These are phyloP conservation scores for Perognathus longimembris DNA, from an alignment of 2,113 vertebrate genomes.

Conservation along the genomic window DNA sequence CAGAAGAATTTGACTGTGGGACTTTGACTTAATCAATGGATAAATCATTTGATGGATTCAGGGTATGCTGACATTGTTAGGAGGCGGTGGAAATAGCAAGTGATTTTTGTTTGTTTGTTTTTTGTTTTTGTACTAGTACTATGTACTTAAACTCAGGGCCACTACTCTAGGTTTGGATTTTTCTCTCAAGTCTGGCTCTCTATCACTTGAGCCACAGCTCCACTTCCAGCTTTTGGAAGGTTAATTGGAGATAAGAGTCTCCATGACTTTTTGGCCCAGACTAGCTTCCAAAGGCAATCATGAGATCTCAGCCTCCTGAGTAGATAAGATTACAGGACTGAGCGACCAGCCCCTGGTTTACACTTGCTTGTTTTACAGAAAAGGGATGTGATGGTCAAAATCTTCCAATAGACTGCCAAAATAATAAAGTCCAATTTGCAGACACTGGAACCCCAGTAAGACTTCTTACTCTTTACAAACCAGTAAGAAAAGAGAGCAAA, in stretches of 20 bases:
- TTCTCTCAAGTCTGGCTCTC: neutral
- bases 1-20: neutral
- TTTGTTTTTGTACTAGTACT: too few relatives aligned
- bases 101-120: too few relatives aligned
- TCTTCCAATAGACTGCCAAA: neutral
- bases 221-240: too few relatives aligned
- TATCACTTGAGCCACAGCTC: neutral
- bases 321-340: too few relatives aligned
- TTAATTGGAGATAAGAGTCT: too few relatives aligned
- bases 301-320: too few relatives aligned
- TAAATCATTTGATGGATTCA: neutral
- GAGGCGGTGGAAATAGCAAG: neutral
- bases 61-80: neutral
- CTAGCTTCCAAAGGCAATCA: neutral
- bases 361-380: neutral
- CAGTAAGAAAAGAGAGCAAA: conserved; percentile 9
- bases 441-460: neutral
- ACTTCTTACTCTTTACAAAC: neutral
- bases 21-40: neutral
- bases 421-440: neutral
- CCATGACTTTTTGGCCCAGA: too few relatives aligned
- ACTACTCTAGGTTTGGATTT: too few relatives aligned
- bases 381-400: neutral
- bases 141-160: too few relatives aligned
- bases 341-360: too few relatives aligned